These are phyloP conservation scores for Sitta carolinensis DNA, from an alignment of 2,797 vertebrate species.

Conservation along the genomic window DNA sequence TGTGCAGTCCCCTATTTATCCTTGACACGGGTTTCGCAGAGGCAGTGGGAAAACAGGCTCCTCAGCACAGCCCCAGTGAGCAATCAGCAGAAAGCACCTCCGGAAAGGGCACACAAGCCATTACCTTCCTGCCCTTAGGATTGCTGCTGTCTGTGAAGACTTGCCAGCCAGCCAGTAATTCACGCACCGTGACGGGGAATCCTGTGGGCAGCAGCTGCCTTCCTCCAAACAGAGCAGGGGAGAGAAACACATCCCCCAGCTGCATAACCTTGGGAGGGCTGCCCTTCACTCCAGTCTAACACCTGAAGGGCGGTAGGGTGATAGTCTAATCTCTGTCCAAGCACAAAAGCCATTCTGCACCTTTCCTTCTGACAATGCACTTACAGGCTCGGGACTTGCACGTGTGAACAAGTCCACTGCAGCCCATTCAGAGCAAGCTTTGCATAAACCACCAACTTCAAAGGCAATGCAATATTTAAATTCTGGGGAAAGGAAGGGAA, in stretches of 20 bases:
- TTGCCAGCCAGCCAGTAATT: not conserved
- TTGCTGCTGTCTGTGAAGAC: not conserved
- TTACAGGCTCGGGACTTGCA: not conserved
- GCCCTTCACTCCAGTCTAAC: not conserved
- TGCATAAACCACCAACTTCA: not conserved
- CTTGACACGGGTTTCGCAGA: not conserved
- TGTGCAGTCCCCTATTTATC: not conserved
- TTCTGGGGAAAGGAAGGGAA: not conserved
- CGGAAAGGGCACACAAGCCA: not conserved
- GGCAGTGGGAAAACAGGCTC: not conserved
- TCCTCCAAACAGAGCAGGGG: not conserved
- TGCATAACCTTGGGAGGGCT: not conserved
- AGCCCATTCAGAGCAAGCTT: not conserved
- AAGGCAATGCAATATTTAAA: not conserved
- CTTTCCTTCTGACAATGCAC: not conserved
- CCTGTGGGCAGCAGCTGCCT: not conserved
- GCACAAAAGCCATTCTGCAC: constrained; percentile 9
- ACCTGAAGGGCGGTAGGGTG: constrained; percentile 11
- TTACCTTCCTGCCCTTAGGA: not conserved
- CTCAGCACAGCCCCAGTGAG: not conserved
- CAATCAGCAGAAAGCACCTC: not conserved
- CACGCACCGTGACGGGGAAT: not conserved
- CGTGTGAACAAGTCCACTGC: not conserved
- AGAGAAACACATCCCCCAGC: not conserved
- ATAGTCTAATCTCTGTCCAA: constrained; percentile 29